Conservation (phyloP, 2,797 vertebrate genomes). For the Galago senegalensis region DNA sequence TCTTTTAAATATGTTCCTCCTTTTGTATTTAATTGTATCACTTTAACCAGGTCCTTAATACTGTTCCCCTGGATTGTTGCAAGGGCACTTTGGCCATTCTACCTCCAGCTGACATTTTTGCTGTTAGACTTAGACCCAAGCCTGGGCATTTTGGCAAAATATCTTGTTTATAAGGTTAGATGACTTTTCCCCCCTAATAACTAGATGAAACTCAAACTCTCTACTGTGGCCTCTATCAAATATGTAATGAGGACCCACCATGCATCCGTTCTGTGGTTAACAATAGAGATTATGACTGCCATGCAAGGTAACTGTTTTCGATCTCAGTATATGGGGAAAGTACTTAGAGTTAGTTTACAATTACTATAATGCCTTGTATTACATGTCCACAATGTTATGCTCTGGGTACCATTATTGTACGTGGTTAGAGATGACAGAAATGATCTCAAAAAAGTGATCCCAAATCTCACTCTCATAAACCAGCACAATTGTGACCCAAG, state of each 20-base stretch:
- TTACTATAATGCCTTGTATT: neutral
- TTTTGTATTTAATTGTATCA: neutral
- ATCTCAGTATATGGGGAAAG: neutral
- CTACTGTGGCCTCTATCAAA: neutral
- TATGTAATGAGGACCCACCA: neutral
- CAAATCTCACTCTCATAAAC: neutral
- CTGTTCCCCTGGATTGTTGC: neutral
- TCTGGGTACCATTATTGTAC: neutral
- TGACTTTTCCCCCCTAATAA: neutral
- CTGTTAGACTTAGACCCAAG: neutral
- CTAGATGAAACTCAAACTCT: neutral
- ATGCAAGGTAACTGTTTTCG: neutral
- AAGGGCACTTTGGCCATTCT: neutral
- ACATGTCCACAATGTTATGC: neutral
- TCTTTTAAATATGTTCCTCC: neutral
- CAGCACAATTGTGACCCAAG: neutral
- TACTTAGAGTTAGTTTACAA: neutral
- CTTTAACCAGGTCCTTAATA: neutral
- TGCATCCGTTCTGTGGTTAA: neutral
- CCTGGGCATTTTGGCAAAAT: neutral
- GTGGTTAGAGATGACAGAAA: neutral
- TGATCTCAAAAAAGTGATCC: neutral
- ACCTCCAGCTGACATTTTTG: neutral
- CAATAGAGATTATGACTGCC: neutral
- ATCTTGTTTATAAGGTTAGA: neutral